phyloP scores from a whole-genome alignment of 2,797 vertebrate species.

The Pangasius larnaudii region DNA sequence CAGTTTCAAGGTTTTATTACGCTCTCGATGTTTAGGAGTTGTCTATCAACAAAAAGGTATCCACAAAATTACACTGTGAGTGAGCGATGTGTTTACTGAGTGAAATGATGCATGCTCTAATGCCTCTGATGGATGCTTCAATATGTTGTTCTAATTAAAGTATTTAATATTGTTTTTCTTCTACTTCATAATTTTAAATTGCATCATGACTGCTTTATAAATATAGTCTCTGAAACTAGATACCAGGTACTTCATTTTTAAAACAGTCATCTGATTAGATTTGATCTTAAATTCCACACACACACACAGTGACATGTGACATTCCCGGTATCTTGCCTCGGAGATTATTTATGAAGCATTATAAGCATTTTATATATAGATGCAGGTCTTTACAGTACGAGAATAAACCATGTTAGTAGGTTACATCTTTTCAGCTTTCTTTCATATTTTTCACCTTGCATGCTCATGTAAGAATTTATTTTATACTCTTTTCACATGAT shows the following conservation, averaged over 20 bases:
- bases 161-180: conserved; percentile 14
- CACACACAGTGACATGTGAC: background rate
- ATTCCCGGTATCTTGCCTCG: background rate
- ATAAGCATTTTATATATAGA: background rate
- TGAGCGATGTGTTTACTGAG: background rate
- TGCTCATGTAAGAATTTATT: background rate
- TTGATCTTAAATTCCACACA: background rate
- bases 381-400: background rate
- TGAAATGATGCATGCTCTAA: background rate
- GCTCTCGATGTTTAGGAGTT: conserved; percentile 17
- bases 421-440: background rate
- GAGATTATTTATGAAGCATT: background rate
- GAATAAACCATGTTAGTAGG: background rate
- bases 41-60: background rate
- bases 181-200: conserved; percentile 9
- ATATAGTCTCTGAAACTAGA: background rate
- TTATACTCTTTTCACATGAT: background rate
- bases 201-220: background rate
- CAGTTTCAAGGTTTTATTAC: conserved; percentile 38
- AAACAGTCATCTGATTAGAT: background rate
- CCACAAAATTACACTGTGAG: background rate
- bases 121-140: conserved; percentile 28
- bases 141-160: conserved; percentile 10
- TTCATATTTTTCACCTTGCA: background rate
- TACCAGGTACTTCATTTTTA: background rate